Evolutionary conservation across 2,888 invertebrate genomes (phyloP).

Genomic region (Dynastes maya): DNA sequence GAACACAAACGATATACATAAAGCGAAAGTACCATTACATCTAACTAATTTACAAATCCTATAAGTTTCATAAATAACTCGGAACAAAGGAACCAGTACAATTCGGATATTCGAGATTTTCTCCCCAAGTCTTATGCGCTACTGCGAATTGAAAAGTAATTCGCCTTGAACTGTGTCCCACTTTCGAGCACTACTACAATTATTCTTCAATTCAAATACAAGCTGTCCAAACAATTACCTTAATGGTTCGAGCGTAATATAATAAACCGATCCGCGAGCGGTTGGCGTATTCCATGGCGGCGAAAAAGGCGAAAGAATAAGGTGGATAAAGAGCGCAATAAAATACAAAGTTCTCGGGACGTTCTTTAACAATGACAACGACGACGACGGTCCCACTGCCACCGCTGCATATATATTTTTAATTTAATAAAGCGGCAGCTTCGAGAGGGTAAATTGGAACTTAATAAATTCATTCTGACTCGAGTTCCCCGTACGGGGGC

Average conservation of each 20-base stretch:
- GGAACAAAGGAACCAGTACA: too few species aligned
- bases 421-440: conserved; percentile 48
- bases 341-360: conserved; percentile 30
- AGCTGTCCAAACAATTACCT: conserved; percentile 35
- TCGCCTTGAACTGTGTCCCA: not conserved
- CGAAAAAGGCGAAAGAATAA: conserved; percentile 17
- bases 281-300: not conserved
- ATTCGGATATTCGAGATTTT: too few species aligned
- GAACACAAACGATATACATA: too few species aligned
- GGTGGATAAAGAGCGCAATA: conserved; percentile 30
- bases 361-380: conserved; percentile 23
- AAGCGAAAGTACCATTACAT: too few species aligned
- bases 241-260: conserved; percentile 28
- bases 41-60: conserved; percentile 6
- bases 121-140: too few species aligned
- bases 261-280: conserved; percentile 13
- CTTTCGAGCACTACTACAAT: not conserved
- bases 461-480: conserved; percentile 48
- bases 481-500: not conserved
- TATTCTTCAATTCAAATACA: conserved; percentile 14
- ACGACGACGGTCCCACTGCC: not conserved
- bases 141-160: conserved; percentile 12
- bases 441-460: conserved; percentile 46
- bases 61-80: too few species aligned
- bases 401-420: conserved; percentile 42